Base-by-base conservation (phyloP, 2,797 vertebrate species). In the Glossophaga mutica region DNA sequence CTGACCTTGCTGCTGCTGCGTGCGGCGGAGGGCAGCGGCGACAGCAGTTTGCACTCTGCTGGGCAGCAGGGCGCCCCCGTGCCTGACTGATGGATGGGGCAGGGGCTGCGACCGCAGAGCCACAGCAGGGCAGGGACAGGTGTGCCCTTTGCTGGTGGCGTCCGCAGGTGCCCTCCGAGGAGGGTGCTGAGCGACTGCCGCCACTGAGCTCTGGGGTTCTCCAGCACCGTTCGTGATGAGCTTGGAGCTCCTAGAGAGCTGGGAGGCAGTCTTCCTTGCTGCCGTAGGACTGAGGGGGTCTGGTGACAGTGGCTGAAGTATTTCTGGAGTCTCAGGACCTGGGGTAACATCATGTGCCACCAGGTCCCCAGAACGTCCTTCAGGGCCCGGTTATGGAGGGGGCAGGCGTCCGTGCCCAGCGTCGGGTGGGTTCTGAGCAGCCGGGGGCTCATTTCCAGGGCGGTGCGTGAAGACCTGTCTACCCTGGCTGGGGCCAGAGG, bases 141-240 rank as follows among this genome's bases (percentile, higher is more conserved):
- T 0, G 0, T 0, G 0, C 32, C 3, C 0, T 2, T 3, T 0
- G 22, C 50, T 4, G 7, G 0, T 6, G 55, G 11, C 0, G 26
- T 29, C 3, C 2, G 10, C 22, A 14, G 52, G 5, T 2, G 14
- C n/a, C 5, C 4, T 9, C n/a, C 9, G 0, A 8, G 65, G 59
- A 42, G 18, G 50, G 5, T 1, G 3, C 6, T 7, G 0, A 4
- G n/a, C 7, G 6, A 12, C 3, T 3, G 0, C 29, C 6, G 0
- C 57, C 10, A 16, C 29, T 22, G 3, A 4, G 26, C 26, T 44
- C 70, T 59, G 12, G 29, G 21, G 48, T 32, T 68, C 46, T 88
- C 0, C 50, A 11, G 12, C 55, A 0, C 70, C 26, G 79, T 71
- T 26, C 57, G 2, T 0, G 6, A 0, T 37, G 19, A 50, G 46